Conservation (phyloP, 2,888 invertebrate genomes). For the Protophormia terraenovae region DNA sequence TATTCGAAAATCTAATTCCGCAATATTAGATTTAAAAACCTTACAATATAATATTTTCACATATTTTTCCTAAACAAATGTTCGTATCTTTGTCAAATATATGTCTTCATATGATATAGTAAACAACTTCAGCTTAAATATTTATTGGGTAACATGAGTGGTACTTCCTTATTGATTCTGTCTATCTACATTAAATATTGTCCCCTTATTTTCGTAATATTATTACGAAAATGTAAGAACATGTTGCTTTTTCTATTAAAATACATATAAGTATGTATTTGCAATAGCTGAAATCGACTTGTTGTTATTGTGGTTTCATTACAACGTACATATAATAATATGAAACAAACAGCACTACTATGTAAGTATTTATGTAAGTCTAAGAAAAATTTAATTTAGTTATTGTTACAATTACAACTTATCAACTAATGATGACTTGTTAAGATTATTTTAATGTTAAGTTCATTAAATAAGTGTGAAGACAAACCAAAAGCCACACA, state of each 20-base stretch:
- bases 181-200: background rate
- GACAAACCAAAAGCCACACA: background rate
- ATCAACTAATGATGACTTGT: conserved; percentile 44
- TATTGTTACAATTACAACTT: conserved; percentile 19
- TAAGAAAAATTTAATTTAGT: background rate
- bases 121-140: too few relatives aligned
- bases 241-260: background rate
- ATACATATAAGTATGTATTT: background rate
- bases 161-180: background rate
- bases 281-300: background rate
- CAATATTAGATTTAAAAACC: too few relatives aligned
- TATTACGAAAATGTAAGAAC: background rate
- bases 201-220: background rate
- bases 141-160: background rate
- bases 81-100: too few relatives aligned
- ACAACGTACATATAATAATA: too few relatives aligned
- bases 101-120: too few relatives aligned
- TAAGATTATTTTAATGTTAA: conserved; percentile 41
- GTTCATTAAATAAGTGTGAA: conserved; percentile 41
- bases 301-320: background rate
- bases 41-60: too few relatives aligned
- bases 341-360: too few relatives aligned
- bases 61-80: too few relatives aligned
- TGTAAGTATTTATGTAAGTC: background rate
- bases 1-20: too few relatives aligned